These are phyloP conservation scores for Pentamera pediparva DNA, from an alignment of 53 echinoderm and acorn worm species.

Conservation along the genomic window DNA sequence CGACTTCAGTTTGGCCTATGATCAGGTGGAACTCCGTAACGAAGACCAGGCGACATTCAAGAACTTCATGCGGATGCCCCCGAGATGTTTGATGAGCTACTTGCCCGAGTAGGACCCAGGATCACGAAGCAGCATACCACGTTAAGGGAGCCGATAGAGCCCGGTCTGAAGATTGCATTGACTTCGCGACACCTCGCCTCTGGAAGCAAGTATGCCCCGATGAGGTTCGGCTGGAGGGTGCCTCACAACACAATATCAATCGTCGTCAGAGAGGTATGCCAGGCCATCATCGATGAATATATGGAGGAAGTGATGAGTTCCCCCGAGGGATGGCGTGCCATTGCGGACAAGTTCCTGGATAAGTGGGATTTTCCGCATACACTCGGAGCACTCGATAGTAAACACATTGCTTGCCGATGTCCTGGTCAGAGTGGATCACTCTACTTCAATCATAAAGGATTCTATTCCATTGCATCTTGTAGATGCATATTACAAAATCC, in stretches of 20 bases:
- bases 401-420: conserved; percentile 21
- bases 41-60: conserved; percentile 43
- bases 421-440: conserved; percentile 28
- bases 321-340: conserved; percentile 21
- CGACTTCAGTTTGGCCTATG: conserved; percentile 35
- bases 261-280: conserved; percentile 47
- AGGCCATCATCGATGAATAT: conserved; percentile 43
- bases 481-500: conserved; percentile 24
- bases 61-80: conserved; percentile 47
- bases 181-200: conserved; percentile 47
- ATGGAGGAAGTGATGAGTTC: conserved; percentile 26
- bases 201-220: conserved; percentile 26
- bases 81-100: conserved; percentile 46
- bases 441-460: conserved; percentile 40
- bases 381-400: conserved; percentile 25
- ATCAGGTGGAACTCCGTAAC: conserved; percentile 34
- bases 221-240: conserved; percentile 39
- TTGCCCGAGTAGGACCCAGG: conserved; percentile 33
- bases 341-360: not conserved
- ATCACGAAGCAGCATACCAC: conserved; percentile 35
- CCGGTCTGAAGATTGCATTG: conserved; percentile 41
- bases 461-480: conserved; percentile 29
- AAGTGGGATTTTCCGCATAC: conserved; percentile 32
- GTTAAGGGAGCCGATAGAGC: conserved; percentile 20
- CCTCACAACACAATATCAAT: conserved; percentile 38